phyloP scores from a whole-genome alignment of 2,113 vertebrate species.

The Acinonyx jubatus region DNA sequence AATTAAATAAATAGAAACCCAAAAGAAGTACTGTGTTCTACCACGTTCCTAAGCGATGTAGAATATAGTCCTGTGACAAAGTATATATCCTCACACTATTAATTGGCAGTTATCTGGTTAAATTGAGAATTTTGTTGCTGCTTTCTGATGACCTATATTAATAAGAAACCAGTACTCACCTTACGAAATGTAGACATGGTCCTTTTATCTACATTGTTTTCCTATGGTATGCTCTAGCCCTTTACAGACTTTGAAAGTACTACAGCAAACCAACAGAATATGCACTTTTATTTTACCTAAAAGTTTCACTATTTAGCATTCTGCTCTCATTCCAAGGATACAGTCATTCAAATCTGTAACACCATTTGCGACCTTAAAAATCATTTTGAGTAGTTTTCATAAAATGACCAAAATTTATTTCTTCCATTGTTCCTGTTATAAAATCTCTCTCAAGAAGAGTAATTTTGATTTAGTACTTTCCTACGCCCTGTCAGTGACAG shows the following conservation, averaged over 20 bases:
- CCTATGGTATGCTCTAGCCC: background rate
- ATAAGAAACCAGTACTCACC: background rate
- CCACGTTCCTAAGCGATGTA: background rate
- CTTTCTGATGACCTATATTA: background rate
- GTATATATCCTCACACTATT: background rate
- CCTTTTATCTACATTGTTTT: background rate
- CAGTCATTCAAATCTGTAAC: background rate
- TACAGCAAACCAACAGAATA: background rate
- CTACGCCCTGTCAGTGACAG: background rate
- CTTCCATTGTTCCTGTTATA: slow-evolving; percentile 45
- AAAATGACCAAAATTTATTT: slow-evolving; percentile 57
- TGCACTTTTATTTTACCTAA: background rate
- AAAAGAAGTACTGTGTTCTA: background rate
- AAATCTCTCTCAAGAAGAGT: slow-evolving; percentile 39
- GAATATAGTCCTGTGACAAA: background rate
- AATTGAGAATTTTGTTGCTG: background rate
- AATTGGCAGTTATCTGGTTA: background rate
- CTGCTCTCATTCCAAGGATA: background rate
- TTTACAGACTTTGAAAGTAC: background rate
- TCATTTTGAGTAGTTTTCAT: slow-evolving; percentile 19
- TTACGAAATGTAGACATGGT: background rate
- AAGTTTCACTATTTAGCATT: background rate
- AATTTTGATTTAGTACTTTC: background rate
- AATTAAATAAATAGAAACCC: background rate
- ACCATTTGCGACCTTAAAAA: background rate